phyloP scores from a whole-genome alignment of 2,113 vertebrate species.

The Catharus bicknelli region DNA sequence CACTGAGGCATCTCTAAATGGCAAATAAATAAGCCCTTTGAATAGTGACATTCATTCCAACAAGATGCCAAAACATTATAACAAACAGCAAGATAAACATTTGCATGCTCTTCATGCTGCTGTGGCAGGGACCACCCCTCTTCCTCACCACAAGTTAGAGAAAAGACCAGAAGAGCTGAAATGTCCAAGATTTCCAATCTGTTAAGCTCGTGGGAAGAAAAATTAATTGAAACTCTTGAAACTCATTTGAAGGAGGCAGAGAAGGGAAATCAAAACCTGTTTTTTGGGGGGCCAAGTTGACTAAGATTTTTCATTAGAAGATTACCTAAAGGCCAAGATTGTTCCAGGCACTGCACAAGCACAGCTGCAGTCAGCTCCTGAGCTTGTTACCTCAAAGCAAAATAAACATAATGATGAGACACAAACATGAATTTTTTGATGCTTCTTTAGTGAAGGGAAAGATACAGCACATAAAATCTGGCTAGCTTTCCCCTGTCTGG shows the following conservation, averaged over 20 bases:
- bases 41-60: not conserved
- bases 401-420: not conserved
- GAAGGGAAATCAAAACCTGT: not conserved
- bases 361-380: not conserved
- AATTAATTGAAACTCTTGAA: not conserved
- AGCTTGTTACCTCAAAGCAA: not conserved
- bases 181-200: not conserved
- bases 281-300: not conserved
- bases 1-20: conserved; percentile 10
- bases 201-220: not conserved
- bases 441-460: not conserved
- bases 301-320: not conserved
- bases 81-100: not conserved
- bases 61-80: not conserved
- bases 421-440: not conserved
- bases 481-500: no score
- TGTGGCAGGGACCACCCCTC: fast-evolving
- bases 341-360: not conserved
- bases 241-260: not conserved
- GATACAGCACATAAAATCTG: not conserved
- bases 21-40: conserved; percentile 24
- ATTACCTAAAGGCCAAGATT: not conserved
- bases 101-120: not conserved
- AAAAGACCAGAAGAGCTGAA: not conserved
- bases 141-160: not conserved